phyloP scores from a whole-genome alignment of 1,140 invertebrate species.

The Sipha flava region DNA sequence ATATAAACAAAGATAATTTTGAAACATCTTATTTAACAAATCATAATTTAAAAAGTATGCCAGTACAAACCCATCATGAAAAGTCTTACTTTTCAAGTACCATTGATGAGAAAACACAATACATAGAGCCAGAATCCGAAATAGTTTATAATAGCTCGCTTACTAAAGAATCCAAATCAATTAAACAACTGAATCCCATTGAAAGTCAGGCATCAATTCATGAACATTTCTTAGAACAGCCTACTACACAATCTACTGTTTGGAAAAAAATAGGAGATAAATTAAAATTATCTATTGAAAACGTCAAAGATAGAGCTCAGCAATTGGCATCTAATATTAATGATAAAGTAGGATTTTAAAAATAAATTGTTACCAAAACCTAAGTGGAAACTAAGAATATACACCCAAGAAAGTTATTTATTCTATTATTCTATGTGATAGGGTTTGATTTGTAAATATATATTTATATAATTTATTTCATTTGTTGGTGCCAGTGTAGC shows the following conservation, averaged over 20 bases:
- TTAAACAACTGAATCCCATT: neutral
- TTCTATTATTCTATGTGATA: no score
- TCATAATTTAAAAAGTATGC: slow-evolving; percentile 8
- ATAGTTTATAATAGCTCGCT: neutral
- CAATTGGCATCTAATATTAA: neutral
- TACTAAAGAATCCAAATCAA: neutral
- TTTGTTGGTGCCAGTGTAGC: no score
- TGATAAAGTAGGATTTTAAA: slow-evolving; percentile 7
- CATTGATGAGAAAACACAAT: neutral
- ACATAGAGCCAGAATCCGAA: slow-evolving; percentile 6
- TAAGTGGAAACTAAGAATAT: neutral
- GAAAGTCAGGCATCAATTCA: neutral
- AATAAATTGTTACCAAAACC: neutral
- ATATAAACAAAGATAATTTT: neutral
- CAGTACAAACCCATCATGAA: neutral
- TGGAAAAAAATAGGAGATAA: slow-evolving; percentile 16
- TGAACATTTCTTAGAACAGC: neutral
- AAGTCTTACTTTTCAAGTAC: neutral
- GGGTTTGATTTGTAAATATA: neutral
- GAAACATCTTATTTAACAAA: neutral
- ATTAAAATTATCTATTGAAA: neutral
- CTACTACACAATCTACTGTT: neutral
- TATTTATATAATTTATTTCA: neutral
- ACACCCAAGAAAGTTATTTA: neutral
- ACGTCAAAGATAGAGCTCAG: neutral